Conservation (phyloP, 2,797 vertebrate genomes). For the Myripristis jacobus region DNA sequence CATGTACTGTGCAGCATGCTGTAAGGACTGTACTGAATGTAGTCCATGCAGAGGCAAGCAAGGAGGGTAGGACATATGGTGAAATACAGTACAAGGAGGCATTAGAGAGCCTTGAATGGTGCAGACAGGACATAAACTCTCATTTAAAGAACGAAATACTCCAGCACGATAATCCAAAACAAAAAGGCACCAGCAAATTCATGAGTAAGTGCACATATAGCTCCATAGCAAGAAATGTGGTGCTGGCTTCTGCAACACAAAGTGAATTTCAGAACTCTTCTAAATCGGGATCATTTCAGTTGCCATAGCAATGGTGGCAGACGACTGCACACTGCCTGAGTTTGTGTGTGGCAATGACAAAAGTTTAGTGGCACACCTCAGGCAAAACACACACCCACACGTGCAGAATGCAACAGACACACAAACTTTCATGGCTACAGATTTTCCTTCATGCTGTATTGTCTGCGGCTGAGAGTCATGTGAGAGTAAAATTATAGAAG, state of each 20-base stretch:
- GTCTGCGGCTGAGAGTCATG: too few species aligned
- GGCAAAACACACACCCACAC: slow-evolving; percentile 22
- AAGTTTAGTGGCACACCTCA: slow-evolving; percentile 45
- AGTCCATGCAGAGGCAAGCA: slow-evolving; percentile 1
- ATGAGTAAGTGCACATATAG: slow-evolving; percentile 24
- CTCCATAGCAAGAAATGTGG: slow-evolving; percentile 37
- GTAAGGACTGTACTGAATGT: slow-evolving; percentile 2
- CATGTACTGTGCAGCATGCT: background rate
- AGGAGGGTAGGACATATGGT: slow-evolving; percentile 13
- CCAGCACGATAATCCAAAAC: slow-evolving; percentile 20
- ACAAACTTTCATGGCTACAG: too few species aligned
- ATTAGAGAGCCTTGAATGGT: slow-evolving; percentile 35
- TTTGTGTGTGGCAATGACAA: slow-evolving; percentile 63
- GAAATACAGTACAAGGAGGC: slow-evolving; percentile 38
- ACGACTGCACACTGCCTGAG: slow-evolving; percentile 71
- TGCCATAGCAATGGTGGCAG: slow-evolving; percentile 80
- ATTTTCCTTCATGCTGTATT: too few species aligned
- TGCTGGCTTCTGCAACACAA: slow-evolving; percentile 60
- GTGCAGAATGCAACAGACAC: background rate
- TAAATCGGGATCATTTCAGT: slow-evolving; percentile 73
- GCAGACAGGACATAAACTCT: slow-evolving; percentile 33
- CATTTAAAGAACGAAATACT: slow-evolving; percentile 43
- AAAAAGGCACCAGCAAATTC: slow-evolving; percentile 29
- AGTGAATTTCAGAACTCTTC: slow-evolving; percentile 59
- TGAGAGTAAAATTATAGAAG: background rate